Base-by-base conservation (phyloP, 2,888 invertebrate species). In the Isoperla grammatica region DNA sequence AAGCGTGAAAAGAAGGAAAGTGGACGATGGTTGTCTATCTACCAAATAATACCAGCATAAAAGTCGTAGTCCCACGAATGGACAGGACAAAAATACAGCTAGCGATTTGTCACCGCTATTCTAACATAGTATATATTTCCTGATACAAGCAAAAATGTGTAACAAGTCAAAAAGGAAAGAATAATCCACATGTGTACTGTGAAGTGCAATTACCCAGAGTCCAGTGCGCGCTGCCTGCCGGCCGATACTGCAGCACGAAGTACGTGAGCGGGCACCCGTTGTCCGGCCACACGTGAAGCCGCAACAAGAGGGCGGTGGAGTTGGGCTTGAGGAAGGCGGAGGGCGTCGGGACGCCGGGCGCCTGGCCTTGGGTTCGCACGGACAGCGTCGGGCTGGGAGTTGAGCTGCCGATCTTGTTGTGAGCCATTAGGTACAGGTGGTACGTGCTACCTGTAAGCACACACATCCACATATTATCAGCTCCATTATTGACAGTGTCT, bases 241-340 rank as follows among this genome's bases (percentile, higher is more conserved):
- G 81, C 56, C 84, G 77, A 70, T 87, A 87, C 69, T 87, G 86
- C 59, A 88, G 75, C 45, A 85, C 82, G 69, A 86, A 87, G 72
- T 83, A 84, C 48, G 82, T 73, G 60, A 88, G 78, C 0, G 86
- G 83, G 66, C 87, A 87, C 12, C 87, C 87, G 66, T 85, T 86
- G 69, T 87, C 86, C 0, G 87, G 86, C 87, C 88, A 88, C 15
- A 82, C 79, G 69, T 84, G 83, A 62, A 88, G 75, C 61, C 85
- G 78, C 13, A 88, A 75, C 17, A 81, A 73, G 22, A 86, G 79
- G 22, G 85, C 83, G 2, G 86, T 86, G 2, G 87, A 85, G 70
- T 87, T 87, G 9, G 86, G 84, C n/a, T 80, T 76, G 61, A 87
- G 76, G 63, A 87, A 80, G 50, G 81, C 78, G 1, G 81, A 77